Percentiles rank a stretch among this genome's conserved stretches.
These are phyloP conservation scores for Nycticorax nycticorax DNA, from an alignment of 2,113 vertebrate genomes.

Conservation along the genomic window DNA sequence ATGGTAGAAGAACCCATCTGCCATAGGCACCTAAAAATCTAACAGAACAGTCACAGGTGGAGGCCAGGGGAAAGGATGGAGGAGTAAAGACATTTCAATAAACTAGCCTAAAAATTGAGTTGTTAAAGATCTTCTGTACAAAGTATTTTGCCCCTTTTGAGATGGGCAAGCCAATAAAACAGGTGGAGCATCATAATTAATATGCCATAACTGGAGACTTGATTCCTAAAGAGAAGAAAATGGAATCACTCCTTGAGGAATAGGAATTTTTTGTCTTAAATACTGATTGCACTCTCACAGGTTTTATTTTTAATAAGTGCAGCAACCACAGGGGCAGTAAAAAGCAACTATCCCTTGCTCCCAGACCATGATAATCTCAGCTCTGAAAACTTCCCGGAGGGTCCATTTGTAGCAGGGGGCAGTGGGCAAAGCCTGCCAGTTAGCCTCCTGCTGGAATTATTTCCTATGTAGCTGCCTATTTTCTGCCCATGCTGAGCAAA, in stretches of 20 bases:
- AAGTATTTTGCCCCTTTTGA: background rate
- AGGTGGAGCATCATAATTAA: background rate
- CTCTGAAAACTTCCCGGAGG: background rate
- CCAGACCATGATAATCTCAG: background rate
- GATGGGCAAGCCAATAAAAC: background rate
- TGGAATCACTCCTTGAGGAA: background rate
- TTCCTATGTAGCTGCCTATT: background rate
- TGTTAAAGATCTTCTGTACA: background rate
- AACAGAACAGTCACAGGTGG: background rate
- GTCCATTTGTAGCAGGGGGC: background rate
- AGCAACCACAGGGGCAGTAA: background rate
- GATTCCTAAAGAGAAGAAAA: background rate
- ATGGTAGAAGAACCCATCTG: background rate
- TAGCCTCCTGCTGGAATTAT: background rate
- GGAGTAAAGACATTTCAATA: background rate
- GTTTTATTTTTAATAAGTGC: background rate
- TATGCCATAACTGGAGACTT: background rate
- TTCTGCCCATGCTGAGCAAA: background rate
- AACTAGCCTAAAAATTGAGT: background rate
- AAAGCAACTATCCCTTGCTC: background rate
- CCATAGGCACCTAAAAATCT: background rate
- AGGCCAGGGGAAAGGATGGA: background rate
- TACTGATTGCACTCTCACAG: background rate
- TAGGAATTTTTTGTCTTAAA: background rate
- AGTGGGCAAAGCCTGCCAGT: background rate